These are phyloP conservation scores for Enteromius trimaculatus DNA, from an alignment of 2,797 vertebrate species.

Conservation along the genomic window DNA sequence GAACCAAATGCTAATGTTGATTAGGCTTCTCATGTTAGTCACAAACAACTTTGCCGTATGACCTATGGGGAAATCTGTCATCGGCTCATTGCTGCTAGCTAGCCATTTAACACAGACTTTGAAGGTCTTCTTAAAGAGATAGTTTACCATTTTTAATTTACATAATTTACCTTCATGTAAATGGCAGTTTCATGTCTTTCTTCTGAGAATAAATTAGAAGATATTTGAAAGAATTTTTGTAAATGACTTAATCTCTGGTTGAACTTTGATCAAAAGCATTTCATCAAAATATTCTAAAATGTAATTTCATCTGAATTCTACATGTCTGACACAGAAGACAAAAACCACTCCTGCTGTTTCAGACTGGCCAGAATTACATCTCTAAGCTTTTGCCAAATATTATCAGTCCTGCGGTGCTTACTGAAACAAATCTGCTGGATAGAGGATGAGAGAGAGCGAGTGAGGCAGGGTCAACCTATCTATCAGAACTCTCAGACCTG, in stretches of 20 bases:
- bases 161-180: neutral
- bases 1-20: neutral
- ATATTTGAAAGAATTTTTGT: neutral
- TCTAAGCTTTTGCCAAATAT: slow-evolving; percentile 50
- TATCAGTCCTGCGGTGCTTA: slow-evolving; percentile 49
- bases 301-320: slow-evolving; percentile 32
- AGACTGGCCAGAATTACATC: slow-evolving; percentile 22
- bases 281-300: neutral
- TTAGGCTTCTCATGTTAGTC: neutral
- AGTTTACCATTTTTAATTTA: neutral
- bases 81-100: neutral
- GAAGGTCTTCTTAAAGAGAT: neutral
- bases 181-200: neutral
- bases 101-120: neutral
- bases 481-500: slow-evolving; percentile 54
- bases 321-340: slow-evolving; percentile 18
- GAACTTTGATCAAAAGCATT: neutral
- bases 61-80: neutral
- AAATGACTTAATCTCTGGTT: neutral
- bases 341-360: slow-evolving; percentile 51
- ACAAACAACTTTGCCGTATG: neutral
- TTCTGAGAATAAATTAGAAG: neutral
- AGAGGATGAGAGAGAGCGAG: slow-evolving; percentile 17
- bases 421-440: slow-evolving; percentile 54
- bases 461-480: slow-evolving; percentile 49